A percentile compares a stretch with the other conserved stretches of the same genome.
Evolutionary conservation across 1,140 invertebrate genomes (phyloP).

Genomic region (Pogonomyrmex californicus): DNA sequence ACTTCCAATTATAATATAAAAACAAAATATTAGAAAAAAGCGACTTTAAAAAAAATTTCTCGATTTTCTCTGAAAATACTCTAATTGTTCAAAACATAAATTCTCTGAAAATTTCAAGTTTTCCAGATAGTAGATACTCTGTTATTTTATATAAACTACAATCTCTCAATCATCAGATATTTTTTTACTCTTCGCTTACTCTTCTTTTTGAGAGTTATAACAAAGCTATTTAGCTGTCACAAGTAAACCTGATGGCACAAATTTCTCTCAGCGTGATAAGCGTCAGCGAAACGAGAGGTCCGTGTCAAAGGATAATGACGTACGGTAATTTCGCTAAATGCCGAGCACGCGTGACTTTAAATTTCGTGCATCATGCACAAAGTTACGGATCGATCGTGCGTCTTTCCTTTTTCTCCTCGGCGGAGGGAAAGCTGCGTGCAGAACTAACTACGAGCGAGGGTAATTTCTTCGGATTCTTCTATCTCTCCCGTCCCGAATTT

Average conservation of each 20-base stretch:
- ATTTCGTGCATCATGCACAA: conserved; percentile 14
- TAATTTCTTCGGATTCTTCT: conserved; percentile 18
- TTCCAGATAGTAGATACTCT: too few relatives aligned
- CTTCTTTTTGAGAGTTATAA: background rate
- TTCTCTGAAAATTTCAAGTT: too few relatives aligned
- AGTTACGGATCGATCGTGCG: background rate
- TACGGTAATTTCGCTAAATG: conserved; percentile 32
- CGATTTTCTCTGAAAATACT: too few relatives aligned
- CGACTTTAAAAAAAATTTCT: too few relatives aligned
- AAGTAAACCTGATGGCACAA: background rate
- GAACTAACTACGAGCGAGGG: background rate
- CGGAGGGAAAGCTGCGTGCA: background rate
- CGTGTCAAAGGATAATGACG: conserved; percentile 27
- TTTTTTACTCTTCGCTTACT: background rate
- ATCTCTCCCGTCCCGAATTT: background rate
- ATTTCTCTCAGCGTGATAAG: conserved; percentile 27
- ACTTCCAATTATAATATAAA: too few relatives aligned
- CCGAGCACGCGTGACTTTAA: background rate
- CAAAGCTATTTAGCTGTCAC: background rate
- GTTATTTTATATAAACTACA: too few relatives aligned
- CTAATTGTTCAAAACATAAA: too few relatives aligned
- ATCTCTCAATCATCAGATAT: background rate
- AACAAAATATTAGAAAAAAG: too few relatives aligned
- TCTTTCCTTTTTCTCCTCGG: conserved; percentile 10
- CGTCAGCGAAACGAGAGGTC: background rate